A percentile compares a stretch with the other conserved stretches of the same genome.
Evolutionary conservation across 1,140 invertebrate species (phyloP).

Genomic region (Druon quercuslanigerum): DNA sequence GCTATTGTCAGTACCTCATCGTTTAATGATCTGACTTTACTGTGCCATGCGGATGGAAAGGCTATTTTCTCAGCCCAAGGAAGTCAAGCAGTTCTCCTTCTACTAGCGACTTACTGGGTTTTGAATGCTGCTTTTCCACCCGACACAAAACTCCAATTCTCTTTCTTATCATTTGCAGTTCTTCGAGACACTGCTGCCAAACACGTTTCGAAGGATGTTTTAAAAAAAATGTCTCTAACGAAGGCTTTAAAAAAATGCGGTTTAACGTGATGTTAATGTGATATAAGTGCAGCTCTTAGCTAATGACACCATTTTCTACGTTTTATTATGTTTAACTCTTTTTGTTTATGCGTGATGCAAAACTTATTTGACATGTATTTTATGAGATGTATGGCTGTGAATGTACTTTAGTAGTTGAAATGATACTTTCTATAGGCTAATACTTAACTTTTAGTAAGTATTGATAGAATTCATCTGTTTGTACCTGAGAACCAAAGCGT

Average conservation of each 20-base stretch:
- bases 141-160: not conserved
- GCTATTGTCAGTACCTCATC: not conserved
- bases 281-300: too few relatives aligned
- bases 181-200: not conserved
- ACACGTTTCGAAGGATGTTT: not conserved
- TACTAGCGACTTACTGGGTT: not conserved
- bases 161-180: not conserved
- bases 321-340: too few relatives aligned
- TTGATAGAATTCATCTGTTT: too few relatives aligned
- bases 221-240: not conserved
- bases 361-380: too few relatives aligned
- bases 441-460: too few relatives aligned
- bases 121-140: not conserved
- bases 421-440: too few relatives aligned
- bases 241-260: not conserved
- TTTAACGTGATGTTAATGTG: not conserved
- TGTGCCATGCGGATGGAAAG: not conserved
- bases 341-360: too few relatives aligned
- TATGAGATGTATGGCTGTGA: too few relatives aligned
- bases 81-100: not conserved
- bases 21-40: not conserved
- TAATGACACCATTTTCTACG: too few relatives aligned
- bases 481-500: rapidly evolving
- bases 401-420: too few relatives aligned
- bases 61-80: not conserved